Base-by-base conservation (phyloP, 1,140 invertebrate genomes). In the Olivierus martensii region DNA sequence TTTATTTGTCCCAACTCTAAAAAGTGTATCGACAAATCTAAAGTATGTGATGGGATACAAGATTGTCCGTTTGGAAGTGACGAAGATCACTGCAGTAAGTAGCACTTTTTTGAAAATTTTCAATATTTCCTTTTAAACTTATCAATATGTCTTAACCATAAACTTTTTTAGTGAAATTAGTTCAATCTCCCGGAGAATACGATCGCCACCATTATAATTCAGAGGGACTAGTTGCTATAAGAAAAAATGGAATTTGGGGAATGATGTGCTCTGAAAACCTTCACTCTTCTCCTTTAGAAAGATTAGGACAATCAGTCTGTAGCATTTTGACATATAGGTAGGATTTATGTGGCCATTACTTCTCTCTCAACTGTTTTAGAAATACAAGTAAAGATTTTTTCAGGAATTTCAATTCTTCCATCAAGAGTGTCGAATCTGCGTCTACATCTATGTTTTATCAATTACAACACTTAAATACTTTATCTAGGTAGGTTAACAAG, bases 241-340 rank as follows among this genome's bases (percentile, higher is more conserved):
- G 81, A 28, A 83, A 83, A 63, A 76, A 80, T 61, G 84, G 84
- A 0, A 68, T 76, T 28, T 87, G 84, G 84, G 83, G 83, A 0
- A 82, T 83, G 67, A 66, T 87, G 3, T 88, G 84, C 60, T 71
- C 80, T 14, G 77, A 82, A 53, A 28, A 28, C 9, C 28, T 28
- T 28, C 4, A 1, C 4, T 72, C 77, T 43, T 72, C 77, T 0
- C 71, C 77, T 3, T 69, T 85, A 37, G 70, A 76, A 22, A 82
- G 85, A 64, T 71, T 88, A 18, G 84, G 81, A 3, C 72, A 78
- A 63, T 80, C 82, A 3, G 79, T 86, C 6, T 88, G 84, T 66
- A 78, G 78, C 63, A 77, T 81, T 0, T 77, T 86, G 66, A 84
- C 83, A 11, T 87, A 79, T 67, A 76, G 76, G 82, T 85, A 69